A percentile compares a stretch with the other conserved stretches of the same genome.
Conservation (phyloP, 2,888 invertebrate genomes). For the Apodemia hepburni region DNA sequence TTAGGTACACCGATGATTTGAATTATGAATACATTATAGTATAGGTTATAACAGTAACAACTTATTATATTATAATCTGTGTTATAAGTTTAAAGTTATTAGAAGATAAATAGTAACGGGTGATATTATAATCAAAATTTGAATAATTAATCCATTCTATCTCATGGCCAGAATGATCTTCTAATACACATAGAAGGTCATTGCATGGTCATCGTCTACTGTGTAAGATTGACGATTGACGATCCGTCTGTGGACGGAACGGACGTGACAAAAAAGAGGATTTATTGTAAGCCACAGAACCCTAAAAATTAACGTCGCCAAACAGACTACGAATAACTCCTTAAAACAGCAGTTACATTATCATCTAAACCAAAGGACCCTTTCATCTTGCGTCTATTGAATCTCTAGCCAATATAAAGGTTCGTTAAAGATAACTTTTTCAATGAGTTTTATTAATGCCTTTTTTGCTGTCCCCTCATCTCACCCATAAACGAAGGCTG, state of each 20-base stretch:
- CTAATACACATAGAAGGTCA: no score
- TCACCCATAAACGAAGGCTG: slow-evolving; percentile 65
- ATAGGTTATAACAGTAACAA: no score
- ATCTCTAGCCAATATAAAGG: slow-evolving; percentile 5
- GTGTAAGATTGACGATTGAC: no score
- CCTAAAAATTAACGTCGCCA: background rate
- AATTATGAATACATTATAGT: background rate
- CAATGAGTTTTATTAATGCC: slow-evolving; percentile 48
- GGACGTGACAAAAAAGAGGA: no score
- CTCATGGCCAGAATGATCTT: no score
- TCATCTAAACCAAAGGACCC: background rate
- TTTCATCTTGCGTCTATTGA: slow-evolving; percentile 12
- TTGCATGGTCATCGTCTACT: no score
- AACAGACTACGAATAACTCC: background rate
- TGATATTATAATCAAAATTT: no score
- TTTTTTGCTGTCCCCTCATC: slow-evolving; percentile 49
- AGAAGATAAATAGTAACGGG: no score
- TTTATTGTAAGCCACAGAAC: background rate
- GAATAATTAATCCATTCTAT: no score
- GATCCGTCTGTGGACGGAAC: no score
- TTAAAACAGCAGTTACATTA: slow-evolving; percentile 1
- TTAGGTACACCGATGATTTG: background rate
- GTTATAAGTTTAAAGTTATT: no score
- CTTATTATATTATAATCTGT: no score
- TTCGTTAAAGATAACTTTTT: slow-evolving; percentile 47